phyloP scores from a whole-genome alignment of 2,113 vertebrate genomes.

The Eudyptes chrysolophus region DNA sequence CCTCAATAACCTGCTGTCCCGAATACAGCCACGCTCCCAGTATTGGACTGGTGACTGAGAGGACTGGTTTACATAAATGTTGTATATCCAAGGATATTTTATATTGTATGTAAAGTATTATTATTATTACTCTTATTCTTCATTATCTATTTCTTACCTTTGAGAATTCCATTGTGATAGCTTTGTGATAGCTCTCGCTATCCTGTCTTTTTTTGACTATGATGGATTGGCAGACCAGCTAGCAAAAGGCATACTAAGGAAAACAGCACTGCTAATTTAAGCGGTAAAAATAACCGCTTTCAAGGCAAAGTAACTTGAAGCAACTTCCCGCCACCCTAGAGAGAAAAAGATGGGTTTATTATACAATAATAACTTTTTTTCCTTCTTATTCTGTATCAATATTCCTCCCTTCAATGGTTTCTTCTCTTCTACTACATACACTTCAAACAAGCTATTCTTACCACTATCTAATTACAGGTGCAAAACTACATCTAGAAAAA shows the following conservation, averaged over 20 bases:
- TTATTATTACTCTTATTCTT: background rate
- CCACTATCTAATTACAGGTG: background rate
- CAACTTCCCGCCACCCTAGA: background rate
- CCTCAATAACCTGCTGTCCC: background rate
- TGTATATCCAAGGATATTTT: background rate
- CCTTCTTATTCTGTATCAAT: background rate
- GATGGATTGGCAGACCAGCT: slow-evolving; percentile 3
- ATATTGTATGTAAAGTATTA: background rate
- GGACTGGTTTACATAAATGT: background rate
- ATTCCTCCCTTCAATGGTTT: background rate
- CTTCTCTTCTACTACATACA: background rate
- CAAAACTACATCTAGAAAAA: background rate
- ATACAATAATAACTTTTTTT: background rate
- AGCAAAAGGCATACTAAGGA: background rate
- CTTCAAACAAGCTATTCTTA: background rate
- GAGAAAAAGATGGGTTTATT: background rate
- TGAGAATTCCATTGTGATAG: background rate
- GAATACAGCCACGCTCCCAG: background rate
- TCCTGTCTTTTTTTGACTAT: background rate
- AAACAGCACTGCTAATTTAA: background rate
- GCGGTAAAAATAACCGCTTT: background rate
- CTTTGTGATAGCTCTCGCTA: background rate
- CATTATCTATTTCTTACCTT: background rate
- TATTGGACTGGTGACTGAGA: background rate
- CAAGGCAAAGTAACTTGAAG: background rate